Evolutionary conservation across 2,113 vertebrate species (phyloP).

Genomic region (Oxyura jamaicensis): DNA sequence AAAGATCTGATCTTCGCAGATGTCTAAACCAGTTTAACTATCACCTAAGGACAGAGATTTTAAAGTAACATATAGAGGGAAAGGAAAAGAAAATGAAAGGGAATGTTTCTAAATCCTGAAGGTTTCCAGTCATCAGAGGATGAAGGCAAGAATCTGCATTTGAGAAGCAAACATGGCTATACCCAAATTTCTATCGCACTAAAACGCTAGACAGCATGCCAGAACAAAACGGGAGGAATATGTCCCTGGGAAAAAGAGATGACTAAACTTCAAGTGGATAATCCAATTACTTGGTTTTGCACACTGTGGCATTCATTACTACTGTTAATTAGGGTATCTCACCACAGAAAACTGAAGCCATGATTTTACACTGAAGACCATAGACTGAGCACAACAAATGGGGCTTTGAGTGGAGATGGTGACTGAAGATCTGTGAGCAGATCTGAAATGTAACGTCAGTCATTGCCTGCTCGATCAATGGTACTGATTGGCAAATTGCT

Average conservation of each 20-base stretch:
- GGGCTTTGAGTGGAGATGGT: neutral
- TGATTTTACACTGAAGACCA: neutral
- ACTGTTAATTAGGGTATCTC: slow-evolving; percentile 48
- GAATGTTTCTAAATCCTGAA: neutral
- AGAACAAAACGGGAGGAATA: neutral
- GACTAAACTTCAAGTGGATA: slow-evolving; percentile 34
- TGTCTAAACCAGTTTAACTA: neutral
- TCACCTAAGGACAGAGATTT: neutral
- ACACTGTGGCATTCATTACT: neutral
- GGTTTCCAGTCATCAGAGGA: neutral
- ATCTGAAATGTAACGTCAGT: neutral
- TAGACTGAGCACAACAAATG: neutral
- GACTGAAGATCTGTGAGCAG: neutral
- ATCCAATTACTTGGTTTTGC: slow-evolving; percentile 38
- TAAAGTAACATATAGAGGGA: neutral
- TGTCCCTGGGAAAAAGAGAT: neutral
- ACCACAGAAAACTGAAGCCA: slow-evolving; percentile 7
- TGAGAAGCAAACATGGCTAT: neutral
- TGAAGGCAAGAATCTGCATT: neutral
- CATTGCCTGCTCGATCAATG: neutral
- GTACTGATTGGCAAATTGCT: neutral
- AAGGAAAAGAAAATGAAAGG: neutral
- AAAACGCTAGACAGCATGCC: neutral
- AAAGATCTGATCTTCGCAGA: neutral
- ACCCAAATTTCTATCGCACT: neutral